A percentile compares a stretch with the other conserved stretches of the same genome.
phyloP scores from a whole-genome alignment of 53 echinoderm and acorn worm species.

The Crossaster papposus region DNA sequence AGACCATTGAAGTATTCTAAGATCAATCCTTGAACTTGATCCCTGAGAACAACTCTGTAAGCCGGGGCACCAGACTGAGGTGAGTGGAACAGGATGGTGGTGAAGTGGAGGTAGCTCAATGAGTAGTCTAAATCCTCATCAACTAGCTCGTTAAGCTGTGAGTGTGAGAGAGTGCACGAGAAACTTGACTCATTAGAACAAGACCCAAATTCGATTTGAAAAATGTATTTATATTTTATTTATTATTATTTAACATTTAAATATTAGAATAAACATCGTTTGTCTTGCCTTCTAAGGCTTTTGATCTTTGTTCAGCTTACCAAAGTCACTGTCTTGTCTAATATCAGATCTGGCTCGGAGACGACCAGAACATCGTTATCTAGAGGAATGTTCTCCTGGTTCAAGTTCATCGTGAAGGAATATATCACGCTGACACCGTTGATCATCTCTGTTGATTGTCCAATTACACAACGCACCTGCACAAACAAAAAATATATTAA shows the following conservation, averaged over 20 bases:
- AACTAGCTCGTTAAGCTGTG: not conserved
- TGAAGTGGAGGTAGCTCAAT: conserved; percentile 68
- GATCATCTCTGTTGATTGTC: conserved; percentile 20
- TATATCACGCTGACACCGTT: conserved; percentile 31
- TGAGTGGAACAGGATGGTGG: conserved; percentile 63
- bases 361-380: conserved; percentile 29
- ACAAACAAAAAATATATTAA: not conserved
- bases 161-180: not conserved
- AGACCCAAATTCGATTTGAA: too few species aligned
- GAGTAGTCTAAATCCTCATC: conserved; percentile 51
- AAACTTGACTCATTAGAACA: too few species aligned
- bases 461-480: conserved; percentile 40
- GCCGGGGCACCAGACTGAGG: conserved; percentile 53
- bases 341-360: conserved; percentile 53
- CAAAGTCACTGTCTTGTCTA: conserved; percentile 38
- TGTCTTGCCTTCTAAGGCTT: not conserved
- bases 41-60: conserved; percentile 47
- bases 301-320: conserved; percentile 12
- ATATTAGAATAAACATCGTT: too few species aligned
- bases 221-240: too few species aligned
- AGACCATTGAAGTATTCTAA: conserved; percentile 61
- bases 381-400: conserved; percentile 27
- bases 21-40: conserved; percentile 50
- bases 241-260: too few species aligned
- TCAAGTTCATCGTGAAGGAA: conserved; percentile 44